These are phyloP conservation scores for Tipula unca DNA, from an alignment of 2,888 invertebrate species.

Conservation along the genomic window DNA sequence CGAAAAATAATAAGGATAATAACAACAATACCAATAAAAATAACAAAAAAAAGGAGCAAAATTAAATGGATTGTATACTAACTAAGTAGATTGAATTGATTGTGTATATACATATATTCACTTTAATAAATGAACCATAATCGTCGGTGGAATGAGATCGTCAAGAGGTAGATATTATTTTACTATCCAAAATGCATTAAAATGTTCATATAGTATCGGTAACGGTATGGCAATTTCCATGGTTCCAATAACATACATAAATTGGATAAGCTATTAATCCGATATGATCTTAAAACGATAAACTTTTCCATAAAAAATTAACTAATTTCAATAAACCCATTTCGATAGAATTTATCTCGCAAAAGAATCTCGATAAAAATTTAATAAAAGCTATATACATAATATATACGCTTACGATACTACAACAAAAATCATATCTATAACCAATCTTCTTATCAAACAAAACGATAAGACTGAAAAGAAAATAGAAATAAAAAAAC, in stretches of 20 bases:
- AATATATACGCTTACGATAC: not conserved
- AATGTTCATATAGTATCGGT: not conserved
- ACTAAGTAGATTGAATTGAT: not conserved
- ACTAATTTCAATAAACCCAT: slow-evolving; percentile 1
- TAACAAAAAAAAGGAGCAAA: not conserved
- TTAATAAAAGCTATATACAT: not conserved
- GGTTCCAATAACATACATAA: not conserved
- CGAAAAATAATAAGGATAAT: not conserved
- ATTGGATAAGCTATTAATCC: not conserved
- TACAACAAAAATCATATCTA: not conserved
- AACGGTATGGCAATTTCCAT: not conserved
- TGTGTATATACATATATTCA: not conserved
- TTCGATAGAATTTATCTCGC: slow-evolving; percentile 14
- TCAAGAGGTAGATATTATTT: not conserved
- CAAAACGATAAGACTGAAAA: not conserved
- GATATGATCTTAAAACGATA: not conserved
- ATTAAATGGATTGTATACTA: not conserved
- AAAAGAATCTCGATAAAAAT: slow-evolving; percentile 16
- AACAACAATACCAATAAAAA: not conserved
- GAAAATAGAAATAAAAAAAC: not conserved
- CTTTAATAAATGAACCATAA: not conserved
- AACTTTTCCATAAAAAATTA: slow-evolving; percentile 8
- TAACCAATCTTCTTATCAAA: not conserved
- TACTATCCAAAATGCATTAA: not conserved
- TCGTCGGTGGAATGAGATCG: not conserved